phyloP scores from a whole-genome alignment of 1,140 invertebrate genomes.

The Calliphora vicina region DNA sequence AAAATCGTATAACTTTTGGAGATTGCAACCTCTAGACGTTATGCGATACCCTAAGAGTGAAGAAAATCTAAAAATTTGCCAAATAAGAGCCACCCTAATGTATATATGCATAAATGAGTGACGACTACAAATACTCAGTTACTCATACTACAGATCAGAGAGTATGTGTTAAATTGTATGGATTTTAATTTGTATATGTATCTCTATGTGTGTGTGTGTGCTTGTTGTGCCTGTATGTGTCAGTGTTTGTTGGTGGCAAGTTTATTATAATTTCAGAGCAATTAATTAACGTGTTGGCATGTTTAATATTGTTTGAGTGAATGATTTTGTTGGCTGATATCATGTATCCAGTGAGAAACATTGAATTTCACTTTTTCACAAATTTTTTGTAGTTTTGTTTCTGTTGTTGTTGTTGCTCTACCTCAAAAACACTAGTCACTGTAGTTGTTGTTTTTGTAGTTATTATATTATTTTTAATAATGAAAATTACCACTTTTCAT shows the following conservation, averaged over 20 bases:
- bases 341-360: neutral
- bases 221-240: neutral
- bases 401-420: neutral
- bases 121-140: too few relatives aligned
- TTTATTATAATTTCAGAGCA: neutral
- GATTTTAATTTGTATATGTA: neutral
- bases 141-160: too few relatives aligned
- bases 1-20: too few relatives aligned
- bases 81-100: too few relatives aligned
- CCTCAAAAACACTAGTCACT: neutral
- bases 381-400: neutral
- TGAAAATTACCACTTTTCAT: slow-evolving; percentile 5
- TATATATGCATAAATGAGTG: too few relatives aligned
- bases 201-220: neutral
- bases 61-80: too few relatives aligned
- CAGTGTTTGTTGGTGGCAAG: neutral
- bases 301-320: slow-evolving; percentile 6
- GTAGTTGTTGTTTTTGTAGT: neutral
- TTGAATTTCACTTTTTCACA: neutral
- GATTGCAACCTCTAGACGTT: too few relatives aligned
- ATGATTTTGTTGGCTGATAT: neutral
- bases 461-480: neutral
- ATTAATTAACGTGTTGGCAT: slow-evolving; percentile 5
- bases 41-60: too few relatives aligned
- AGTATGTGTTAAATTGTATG: too few relatives aligned